Evolutionary conservation across 2,797 vertebrate genomes (phyloP).

Genomic region (Euphonia xanthogaster): DNA sequence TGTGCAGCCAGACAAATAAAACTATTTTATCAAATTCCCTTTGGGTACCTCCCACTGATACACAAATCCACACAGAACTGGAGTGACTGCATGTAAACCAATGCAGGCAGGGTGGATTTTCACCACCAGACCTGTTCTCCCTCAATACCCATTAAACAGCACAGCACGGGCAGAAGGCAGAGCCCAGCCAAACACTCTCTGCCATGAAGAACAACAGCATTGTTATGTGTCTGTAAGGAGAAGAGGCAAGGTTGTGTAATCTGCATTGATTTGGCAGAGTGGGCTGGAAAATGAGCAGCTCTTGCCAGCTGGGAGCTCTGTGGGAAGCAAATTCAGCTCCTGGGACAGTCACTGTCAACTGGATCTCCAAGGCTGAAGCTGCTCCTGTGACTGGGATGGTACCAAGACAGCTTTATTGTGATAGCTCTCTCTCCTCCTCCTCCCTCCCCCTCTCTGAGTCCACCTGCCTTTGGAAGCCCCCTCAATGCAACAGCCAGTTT

Average conservation of each 20-base stretch:
- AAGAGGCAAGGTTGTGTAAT: slow-evolving; percentile 51
- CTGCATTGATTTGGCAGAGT: slow-evolving; percentile 57
- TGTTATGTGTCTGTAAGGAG: slow-evolving; percentile 12
- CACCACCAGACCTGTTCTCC: slow-evolving; percentile 1
- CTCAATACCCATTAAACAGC: not conserved
- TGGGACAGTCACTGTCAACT: slow-evolving; percentile 6
- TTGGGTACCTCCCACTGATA: not conserved
- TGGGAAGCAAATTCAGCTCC: slow-evolving; percentile 49
- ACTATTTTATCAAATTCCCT: not conserved
- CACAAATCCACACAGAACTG: not conserved
- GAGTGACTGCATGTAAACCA: not conserved
- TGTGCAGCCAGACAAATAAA: not conserved
- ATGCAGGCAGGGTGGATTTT: not conserved
- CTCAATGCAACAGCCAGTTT: not conserved
- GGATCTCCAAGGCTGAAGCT: not conserved
- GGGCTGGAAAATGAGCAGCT: slow-evolving; percentile 47
- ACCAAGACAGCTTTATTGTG: not conserved
- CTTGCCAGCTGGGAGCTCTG: slow-evolving; percentile 39
- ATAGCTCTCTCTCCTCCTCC: not conserved
- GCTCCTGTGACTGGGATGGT: not conserved
- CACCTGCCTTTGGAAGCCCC: not conserved
- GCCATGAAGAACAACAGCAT: slow-evolving; percentile 29
- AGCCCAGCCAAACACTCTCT: slow-evolving; percentile 34
- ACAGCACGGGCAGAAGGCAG: not conserved
- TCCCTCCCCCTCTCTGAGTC: not conserved